Base-by-base conservation (phyloP, 2,888 invertebrate species). In the Plagodis pulveraria region DNA sequence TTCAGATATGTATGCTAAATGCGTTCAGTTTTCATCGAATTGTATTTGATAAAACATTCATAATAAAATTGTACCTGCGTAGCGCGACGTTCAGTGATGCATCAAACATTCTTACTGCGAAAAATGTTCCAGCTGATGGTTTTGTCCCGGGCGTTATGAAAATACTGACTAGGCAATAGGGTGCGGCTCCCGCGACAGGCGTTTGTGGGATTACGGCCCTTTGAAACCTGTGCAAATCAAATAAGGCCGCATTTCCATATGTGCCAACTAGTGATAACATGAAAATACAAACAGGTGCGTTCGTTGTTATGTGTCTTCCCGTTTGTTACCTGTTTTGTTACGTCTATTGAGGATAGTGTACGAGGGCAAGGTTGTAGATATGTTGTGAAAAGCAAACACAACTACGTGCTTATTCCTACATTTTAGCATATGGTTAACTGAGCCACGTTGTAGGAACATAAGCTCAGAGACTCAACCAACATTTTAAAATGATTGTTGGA, bases 161-260 rank as follows among this genome's bases (percentile, higher is more conserved):
- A 70, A 60, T 65, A 65, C 64, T 54, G 64, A 60, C 50, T 61
- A 60, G 50, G 55, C 40, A 41, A 62, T 50, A 56, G 49, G 59
- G 53, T 50, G 52, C 50, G 57, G 43, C 49, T 56, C 56, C 50
- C 12, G 8, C 61, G 65, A 64, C 72, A 79, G 74, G 77, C 74
- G 80, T 69, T 71, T 67, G 70, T 59, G 51, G 64, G 62, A 66
- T 66, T 64, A 69, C 52, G 58, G 42, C 43, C 63, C 67, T 67
- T 73, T 71, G 67, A 68, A 76, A 63, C 65, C 63, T 61, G 38
- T 60, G 72, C 67, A 72, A 77, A 74, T 73, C 72, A 77, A 77
- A 69, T 66, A 66, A 63, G 56, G 52, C 61, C 63, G 49, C 55
- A 67, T 65, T 63, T 61, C 64, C 65, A 67, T 65, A 65, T 58